Conservation (phyloP, 2,113 vertebrate species). For the Mustela nigripes region DNA sequence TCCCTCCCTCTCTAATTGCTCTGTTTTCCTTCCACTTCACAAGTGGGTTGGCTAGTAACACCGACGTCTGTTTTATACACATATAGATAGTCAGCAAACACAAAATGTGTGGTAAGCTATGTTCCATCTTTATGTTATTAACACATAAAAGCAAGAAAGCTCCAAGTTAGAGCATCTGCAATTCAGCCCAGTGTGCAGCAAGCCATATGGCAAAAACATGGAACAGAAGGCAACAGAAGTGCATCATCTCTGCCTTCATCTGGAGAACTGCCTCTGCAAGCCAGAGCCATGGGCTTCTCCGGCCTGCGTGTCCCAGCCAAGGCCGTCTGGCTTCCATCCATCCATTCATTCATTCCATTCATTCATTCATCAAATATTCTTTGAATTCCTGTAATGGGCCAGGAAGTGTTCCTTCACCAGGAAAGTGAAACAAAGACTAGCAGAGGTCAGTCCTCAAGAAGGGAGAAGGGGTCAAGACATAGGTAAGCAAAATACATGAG, state of each 20-base stretch:
- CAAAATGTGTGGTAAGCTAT: conserved; percentile 78
- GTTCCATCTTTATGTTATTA: conserved; percentile 82
- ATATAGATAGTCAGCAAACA: conserved; percentile 84
- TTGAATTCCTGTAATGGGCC: neutral
- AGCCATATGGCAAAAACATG: conserved; percentile 80
- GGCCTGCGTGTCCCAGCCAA: neutral
- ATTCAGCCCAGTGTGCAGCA: conserved; percentile 56
- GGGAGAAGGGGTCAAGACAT: neutral
- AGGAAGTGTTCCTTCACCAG: neutral
- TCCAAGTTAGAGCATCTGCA: conserved; percentile 84
- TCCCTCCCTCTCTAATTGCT: conserved; percentile 48
- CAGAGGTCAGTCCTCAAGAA: neutral
- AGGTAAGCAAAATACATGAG: neutral
- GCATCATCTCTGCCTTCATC: conserved; percentile 1
- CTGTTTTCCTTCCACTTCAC: conserved; percentile 80
- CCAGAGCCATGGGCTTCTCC: neutral
- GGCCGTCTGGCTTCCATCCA: neutral
- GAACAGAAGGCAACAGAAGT: conserved; percentile 46
- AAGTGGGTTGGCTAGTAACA: conserved; percentile 82
- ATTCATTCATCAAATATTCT: neutral
- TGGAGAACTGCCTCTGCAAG: neutral
- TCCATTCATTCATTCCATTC: neutral
- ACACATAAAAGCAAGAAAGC: conserved; percentile 85
- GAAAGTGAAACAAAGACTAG: neutral
- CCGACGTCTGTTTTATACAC: conserved; percentile 83